These are phyloP conservation scores for Arizona elegans DNA, from an alignment of 2,113 vertebrate genomes.

Conservation along the genomic window DNA sequence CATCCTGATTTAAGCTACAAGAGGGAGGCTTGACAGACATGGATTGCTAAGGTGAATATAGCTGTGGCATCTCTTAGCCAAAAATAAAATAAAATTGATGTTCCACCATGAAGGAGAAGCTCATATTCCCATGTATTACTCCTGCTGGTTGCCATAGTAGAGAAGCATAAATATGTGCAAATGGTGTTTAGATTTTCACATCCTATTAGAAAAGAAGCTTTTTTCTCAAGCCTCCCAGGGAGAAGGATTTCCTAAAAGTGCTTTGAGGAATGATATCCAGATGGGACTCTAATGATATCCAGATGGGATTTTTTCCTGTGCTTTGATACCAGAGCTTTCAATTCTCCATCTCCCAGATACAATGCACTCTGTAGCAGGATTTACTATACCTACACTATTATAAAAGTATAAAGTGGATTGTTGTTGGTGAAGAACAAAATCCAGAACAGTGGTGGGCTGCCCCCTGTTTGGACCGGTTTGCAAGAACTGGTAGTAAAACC, in stretches of 20 bases:
- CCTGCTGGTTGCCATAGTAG: not conserved
- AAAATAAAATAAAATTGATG: not conserved
- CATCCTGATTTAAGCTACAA: not conserved
- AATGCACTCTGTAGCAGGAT: not conserved
- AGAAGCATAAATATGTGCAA: constrained; percentile 2
- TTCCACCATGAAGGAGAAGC: not conserved
- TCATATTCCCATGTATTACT: not conserved
- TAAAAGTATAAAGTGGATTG: not conserved
- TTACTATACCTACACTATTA: not conserved
- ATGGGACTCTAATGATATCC: not conserved
- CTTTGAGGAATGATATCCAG: not conserved
- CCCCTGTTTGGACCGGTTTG: no score
- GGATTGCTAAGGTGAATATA: not conserved
- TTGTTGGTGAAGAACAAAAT: not conserved
- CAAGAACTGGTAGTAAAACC: no score
- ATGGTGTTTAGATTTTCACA: not conserved
- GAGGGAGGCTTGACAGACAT: not conserved
- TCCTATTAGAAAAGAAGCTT: not conserved
- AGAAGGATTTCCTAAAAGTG: not conserved
- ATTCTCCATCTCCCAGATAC: not conserved
- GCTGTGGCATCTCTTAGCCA: not conserved
- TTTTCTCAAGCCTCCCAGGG: not conserved
- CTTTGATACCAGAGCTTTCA: not conserved
- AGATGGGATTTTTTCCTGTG: accelerated
- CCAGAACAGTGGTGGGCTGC: no score